These are phyloP conservation scores for Lymantria dispar DNA, from an alignment of 2,888 invertebrate species.

Conservation along the genomic window DNA sequence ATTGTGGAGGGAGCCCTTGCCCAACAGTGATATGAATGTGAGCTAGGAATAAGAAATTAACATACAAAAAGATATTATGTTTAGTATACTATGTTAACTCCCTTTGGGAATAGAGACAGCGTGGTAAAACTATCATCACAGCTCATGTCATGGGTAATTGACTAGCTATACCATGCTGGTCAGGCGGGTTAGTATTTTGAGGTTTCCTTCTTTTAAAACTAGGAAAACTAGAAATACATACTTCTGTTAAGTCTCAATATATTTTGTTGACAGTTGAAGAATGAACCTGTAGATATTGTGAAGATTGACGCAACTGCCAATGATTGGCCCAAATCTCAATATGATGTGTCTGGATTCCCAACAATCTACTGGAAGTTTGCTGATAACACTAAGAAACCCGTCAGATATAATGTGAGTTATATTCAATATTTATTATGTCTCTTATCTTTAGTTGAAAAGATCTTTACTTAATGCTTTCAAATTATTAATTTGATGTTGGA, in stretches of 20 bases:
- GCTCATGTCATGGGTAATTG: too few species aligned
- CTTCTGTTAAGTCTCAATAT: neutral
- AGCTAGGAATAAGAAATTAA: too few species aligned
- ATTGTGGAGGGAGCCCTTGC: too few species aligned
- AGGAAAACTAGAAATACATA: too few species aligned
- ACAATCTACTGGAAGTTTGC: slow-evolving; percentile 98
- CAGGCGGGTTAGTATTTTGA: too few species aligned
- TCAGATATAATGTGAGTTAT: slow-evolving; percentile 89
- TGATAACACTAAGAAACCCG: slow-evolving; percentile 88
- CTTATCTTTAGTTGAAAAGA: neutral
- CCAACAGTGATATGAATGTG: too few species aligned
- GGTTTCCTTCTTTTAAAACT: too few species aligned
- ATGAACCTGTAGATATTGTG: slow-evolving; percentile 94
- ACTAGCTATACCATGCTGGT: too few species aligned
- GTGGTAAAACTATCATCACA: too few species aligned
- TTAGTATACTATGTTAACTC: too few species aligned
- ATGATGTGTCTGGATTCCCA: slow-evolving; percentile 98
- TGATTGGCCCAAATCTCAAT: slow-evolving; percentile 93
- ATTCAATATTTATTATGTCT: neutral
- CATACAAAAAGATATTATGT: too few species aligned
- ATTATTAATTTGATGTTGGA: neutral
- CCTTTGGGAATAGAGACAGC: too few species aligned
- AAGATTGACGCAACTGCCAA: slow-evolving; percentile 99
- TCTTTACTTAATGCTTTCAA: neutral
- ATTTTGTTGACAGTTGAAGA: slow-evolving; percentile 81